Evolutionary conservation across 2,888 invertebrate genomes (phyloP).

Genomic region (Dynastes maya): DNA sequence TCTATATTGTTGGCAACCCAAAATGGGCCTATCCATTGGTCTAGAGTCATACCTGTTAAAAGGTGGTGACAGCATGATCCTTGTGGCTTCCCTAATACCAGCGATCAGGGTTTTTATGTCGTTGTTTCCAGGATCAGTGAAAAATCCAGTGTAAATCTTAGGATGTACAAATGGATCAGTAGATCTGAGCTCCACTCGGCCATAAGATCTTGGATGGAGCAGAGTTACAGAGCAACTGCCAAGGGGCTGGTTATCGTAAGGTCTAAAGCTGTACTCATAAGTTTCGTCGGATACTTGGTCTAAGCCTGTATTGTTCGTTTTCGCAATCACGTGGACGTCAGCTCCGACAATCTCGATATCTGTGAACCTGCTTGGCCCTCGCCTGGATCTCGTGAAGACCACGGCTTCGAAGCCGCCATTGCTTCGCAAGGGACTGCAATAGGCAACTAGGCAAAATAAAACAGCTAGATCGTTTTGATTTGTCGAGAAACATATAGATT

Average conservation of each 20-base stretch:
- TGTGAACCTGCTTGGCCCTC: constrained; percentile 63
- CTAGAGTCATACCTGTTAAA: constrained; percentile 70
- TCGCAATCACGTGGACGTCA: neutral
- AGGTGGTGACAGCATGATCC: constrained; percentile 70
- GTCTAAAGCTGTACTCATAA: constrained; percentile 74
- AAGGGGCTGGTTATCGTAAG: constrained; percentile 69
- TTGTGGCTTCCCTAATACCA: constrained; percentile 67
- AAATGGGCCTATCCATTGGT: constrained; percentile 69
- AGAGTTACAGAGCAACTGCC: constrained; percentile 77
- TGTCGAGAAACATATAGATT: too few relatives aligned
- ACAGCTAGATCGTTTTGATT: too few relatives aligned
- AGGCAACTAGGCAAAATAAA: too few relatives aligned
- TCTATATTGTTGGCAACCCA: constrained; percentile 69
- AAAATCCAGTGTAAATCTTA: constrained; percentile 84
- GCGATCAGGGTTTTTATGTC: constrained; percentile 66
- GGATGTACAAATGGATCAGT: constrained; percentile 83
- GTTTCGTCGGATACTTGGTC: constrained; percentile 67
- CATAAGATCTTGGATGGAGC: constrained; percentile 81
- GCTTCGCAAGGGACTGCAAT: constrained; percentile 70
- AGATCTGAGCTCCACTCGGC: constrained; percentile 78
- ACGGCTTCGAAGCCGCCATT: constrained; percentile 75
- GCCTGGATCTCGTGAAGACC: constrained; percentile 75
- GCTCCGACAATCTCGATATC: neutral
- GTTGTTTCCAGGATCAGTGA: constrained; percentile 75
- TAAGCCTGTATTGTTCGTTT: neutral